phyloP scores from a whole-genome alignment of 2,113 vertebrate genomes.

The Lipotes vexillifer region DNA sequence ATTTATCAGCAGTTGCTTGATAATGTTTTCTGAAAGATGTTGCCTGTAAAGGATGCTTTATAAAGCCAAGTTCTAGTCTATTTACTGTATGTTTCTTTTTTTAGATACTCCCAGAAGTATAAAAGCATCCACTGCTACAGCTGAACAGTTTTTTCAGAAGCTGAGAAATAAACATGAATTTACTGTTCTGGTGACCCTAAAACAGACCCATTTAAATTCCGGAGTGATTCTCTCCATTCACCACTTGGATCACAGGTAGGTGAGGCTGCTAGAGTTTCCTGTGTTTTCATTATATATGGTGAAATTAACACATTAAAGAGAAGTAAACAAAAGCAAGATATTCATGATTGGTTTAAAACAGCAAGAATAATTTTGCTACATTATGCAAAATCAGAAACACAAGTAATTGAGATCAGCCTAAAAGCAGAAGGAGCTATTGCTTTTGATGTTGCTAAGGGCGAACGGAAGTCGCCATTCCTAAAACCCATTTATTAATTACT shows the following conservation, averaged over 20 bases:
- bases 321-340: not conserved
- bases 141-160: slow-evolving; percentile 91
- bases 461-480: not conserved
- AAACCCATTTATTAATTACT: not conserved
- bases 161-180: slow-evolving; percentile 95
- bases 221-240: slow-evolving; percentile 96
- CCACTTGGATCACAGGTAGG: slow-evolving; percentile 92
- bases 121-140: slow-evolving; percentile 87
- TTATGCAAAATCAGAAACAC: slow-evolving; percentile 27
- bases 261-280: not conserved
- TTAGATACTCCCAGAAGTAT: slow-evolving; percentile 91
- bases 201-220: slow-evolving; percentile 94
- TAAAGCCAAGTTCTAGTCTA: slow-evolving; percentile 21
- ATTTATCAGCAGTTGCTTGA: slow-evolving; percentile 6
- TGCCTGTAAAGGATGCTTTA: not conserved
- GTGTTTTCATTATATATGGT: not conserved
- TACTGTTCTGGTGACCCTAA: slow-evolving; percentile 92
- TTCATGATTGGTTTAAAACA: not conserved
- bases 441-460: slow-evolving; percentile 14
- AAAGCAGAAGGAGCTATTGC: slow-evolving; percentile 4
- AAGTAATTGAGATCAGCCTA: not conserved
- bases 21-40: not conserved
- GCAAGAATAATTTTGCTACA: not conserved
- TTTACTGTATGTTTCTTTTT: slow-evolving; percentile 51
- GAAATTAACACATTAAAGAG: not conserved